Evolutionary conservation across 2,113 vertebrate species (phyloP), one percentile per base, ranked within the genome.

Genomic region (Megatriorchis doriae): DNA sequence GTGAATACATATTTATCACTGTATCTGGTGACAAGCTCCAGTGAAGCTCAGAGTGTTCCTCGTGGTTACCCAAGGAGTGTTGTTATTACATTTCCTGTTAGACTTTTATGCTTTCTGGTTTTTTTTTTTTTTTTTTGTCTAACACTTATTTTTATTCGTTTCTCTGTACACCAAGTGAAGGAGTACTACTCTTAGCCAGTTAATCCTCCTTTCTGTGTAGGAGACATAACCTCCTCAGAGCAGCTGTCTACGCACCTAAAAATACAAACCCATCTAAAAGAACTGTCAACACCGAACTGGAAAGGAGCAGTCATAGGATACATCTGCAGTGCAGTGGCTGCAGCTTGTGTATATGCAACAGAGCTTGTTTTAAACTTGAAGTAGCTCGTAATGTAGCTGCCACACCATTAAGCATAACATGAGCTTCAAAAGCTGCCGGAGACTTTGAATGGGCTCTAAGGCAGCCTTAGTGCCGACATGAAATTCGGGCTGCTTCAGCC

Each of bases 1-100:
- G 52, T 86, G 96, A 91, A 81, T 95, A 56, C 45, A n/a, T 88
- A 78, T 95, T 95, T 94, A 84, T 87, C 75, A 36, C 82, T 73
- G n/a, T 86, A 18, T 58, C 63, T 82, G 78, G 19, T 93, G 88
- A 90, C 68, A 88, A 86, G 65, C 72, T 81, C 72, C 59, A 84
- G 74, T 70, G 90, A 88, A 83, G 55, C 85, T 86, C 6, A 6
- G 34, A 84, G 40, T 2, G 5, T 90, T 91, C 58, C 42, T 81
- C 0, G 5, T 65, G 50, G 59, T 84, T 90, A 73, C 40, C 45
- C 58, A 66, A 58, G 74, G 58, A 70, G 38, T 52, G 66, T 43
- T 21, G 8, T 66, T 95, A 80, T 18, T 82, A 34, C 43, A 23
- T 88, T 80, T 83, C 14, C 50, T 71, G 36, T 71, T 90, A 78